Evolutionary conservation across 1,140 invertebrate species (phyloP).

Genomic region (Trichomalopsis sarcophagae): DNA sequence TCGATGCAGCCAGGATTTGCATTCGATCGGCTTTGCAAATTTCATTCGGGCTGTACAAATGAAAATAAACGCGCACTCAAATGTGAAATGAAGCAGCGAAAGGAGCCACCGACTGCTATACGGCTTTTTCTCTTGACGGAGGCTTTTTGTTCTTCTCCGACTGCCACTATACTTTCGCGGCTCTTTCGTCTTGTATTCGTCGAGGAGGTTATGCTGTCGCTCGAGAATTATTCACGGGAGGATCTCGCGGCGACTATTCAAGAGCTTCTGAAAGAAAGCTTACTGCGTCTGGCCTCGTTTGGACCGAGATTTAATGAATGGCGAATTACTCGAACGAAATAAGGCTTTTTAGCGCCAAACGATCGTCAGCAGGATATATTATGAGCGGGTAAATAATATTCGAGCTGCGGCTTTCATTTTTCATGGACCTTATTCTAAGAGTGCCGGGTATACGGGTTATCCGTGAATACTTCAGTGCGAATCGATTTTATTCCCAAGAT

Average conservation of each 20-base stretch:
- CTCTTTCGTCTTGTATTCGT: not conserved
- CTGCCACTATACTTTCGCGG: not conserved
- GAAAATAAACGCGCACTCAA: constrained; percentile 42
- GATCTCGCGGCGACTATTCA: constrained; percentile 12
- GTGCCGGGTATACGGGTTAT: too few species aligned
- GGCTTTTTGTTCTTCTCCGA: not conserved
- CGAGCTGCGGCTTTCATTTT: too few species aligned
- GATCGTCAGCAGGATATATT: not conserved
- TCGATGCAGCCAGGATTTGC: constrained; percentile 56
- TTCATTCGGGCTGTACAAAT: constrained; percentile 46
- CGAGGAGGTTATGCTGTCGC: not conserved
- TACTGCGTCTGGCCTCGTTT: not conserved
- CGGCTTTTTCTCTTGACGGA: not conserved
- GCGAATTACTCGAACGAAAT: not conserved
- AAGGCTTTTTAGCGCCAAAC: not conserved
- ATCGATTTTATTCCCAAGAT: too few species aligned
- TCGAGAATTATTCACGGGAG: constrained; percentile 33
- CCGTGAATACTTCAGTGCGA: too few species aligned
- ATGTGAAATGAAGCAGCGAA: constrained; percentile 24
- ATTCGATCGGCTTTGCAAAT: constrained; percentile 66
- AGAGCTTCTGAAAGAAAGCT: not conserved
- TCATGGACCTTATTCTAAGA: too few species aligned
- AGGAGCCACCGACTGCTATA: not conserved
- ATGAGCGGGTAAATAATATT: too few species aligned
- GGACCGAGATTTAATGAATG: constrained; percentile 11